These are phyloP conservation scores for Mycalesis mineus DNA, from an alignment of 2,888 invertebrate species.

Conservation along the genomic window DNA sequence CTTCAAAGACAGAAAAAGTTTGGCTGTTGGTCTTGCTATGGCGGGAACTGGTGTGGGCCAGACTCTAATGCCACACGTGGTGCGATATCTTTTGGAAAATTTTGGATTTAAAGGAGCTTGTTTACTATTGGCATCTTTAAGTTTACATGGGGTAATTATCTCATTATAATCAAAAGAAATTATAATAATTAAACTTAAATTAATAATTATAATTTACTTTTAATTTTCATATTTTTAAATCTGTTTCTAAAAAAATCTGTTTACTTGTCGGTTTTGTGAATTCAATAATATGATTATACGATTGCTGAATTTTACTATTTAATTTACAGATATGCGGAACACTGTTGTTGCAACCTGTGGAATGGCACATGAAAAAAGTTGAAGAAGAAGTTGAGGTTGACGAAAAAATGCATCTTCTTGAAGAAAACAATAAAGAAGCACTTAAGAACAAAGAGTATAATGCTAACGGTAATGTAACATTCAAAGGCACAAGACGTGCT, in stretches of 20 bases:
- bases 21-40: slow-evolving; percentile 86
- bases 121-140: slow-evolving; percentile 79
- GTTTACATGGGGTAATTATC: slow-evolving; percentile 80
- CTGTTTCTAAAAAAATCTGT: no score
- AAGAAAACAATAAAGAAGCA: slow-evolving; percentile 50
- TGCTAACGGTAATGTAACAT: slow-evolving; percentile 33
- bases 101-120: slow-evolving; percentile 82
- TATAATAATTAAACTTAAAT: no score
- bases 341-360: slow-evolving; percentile 78
- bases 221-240: no score
- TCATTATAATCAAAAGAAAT: neutral
- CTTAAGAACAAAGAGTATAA: slow-evolving; percentile 47
- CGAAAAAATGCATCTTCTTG: slow-evolving; percentile 55
- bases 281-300: no score
- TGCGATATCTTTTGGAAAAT: slow-evolving; percentile 80
- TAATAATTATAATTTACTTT: no score
- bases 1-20: slow-evolving; percentile 81
- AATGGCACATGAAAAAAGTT: slow-evolving; percentile 72
- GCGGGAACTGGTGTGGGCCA: slow-evolving; percentile 87
- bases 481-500: slow-evolving; percentile 31
- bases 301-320: neutral
- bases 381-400: slow-evolving; percentile 58
- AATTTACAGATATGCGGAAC: slow-evolving; percentile 75
- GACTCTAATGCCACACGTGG: slow-evolving; percentile 85
- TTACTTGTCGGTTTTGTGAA: no score